These are phyloP conservation scores for Acanthochromis polyacanthus DNA, from an alignment of 2,113 vertebrate species.

Conservation along the genomic window DNA sequence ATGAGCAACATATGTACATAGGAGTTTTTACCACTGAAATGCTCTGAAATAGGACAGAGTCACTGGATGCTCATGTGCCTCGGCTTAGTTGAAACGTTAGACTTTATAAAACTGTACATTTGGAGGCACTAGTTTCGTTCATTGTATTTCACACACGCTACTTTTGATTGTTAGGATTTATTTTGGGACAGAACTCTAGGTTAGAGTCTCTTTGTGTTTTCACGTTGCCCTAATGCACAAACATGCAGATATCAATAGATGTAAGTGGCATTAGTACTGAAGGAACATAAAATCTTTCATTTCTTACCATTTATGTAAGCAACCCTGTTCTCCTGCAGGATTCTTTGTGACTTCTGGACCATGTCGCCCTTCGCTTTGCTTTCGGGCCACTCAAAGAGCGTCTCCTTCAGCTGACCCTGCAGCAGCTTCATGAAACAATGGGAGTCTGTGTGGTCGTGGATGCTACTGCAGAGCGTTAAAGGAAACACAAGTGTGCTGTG, in stretches of 20 bases:
- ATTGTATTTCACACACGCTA: too few species aligned
- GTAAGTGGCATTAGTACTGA: not conserved
- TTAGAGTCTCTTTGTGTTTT: too few species aligned
- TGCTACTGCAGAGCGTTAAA: conserved; percentile 89
- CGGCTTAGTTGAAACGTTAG: too few species aligned
- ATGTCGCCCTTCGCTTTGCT: conserved; percentile 87
- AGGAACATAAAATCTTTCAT: not conserved
- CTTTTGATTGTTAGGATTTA: too few species aligned
- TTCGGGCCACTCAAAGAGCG: conserved; percentile 93
- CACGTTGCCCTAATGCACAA: too few species aligned
- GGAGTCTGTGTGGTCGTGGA: conserved; percentile 97
- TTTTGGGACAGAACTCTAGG: too few species aligned
- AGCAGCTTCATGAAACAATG: conserved; percentile 99
- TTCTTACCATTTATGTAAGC: conserved; percentile 96
- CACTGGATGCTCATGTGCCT: too few species aligned
- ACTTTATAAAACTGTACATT: too few species aligned
- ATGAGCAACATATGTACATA: conserved; percentile 11
- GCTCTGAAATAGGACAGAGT: conserved; percentile 22
- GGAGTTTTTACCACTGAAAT: conserved; percentile 18
- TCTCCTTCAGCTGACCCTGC: conserved; percentile 96
- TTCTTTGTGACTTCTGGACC: conserved; percentile 90
- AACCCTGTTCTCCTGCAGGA: conserved; percentile 92
- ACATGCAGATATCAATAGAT: not conserved
- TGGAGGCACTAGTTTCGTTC: too few species aligned
- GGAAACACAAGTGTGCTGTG: conserved; percentile 31